Percentiles rank a stretch among this genome's conserved stretches.
Conservation (phyloP, 2,888 invertebrate genomes). For the Itoplectis maculator region DNA sequence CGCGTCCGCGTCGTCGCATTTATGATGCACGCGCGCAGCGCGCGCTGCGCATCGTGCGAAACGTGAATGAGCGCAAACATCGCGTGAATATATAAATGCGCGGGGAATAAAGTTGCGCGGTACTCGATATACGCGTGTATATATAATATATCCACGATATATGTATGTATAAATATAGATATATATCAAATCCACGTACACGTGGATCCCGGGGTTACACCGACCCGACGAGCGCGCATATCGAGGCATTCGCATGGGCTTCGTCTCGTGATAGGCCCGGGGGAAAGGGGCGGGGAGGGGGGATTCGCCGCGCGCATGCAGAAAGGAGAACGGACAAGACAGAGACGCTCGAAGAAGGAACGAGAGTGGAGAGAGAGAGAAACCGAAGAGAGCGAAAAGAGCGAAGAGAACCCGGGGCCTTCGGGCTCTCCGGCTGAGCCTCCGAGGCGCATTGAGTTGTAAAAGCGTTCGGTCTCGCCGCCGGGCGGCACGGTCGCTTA, state of each 20-base stretch:
- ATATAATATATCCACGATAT: too few species aligned
- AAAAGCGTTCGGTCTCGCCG: slow-evolving; percentile 84
- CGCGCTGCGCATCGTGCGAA: slow-evolving; percentile 70
- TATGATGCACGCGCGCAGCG: too few species aligned
- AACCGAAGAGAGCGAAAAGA: slow-evolving; percentile 62
- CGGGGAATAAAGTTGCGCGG: slow-evolving; percentile 75
- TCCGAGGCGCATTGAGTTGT: slow-evolving; percentile 84
- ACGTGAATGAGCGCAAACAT: slow-evolving; percentile 76
- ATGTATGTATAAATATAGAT: too few species aligned
- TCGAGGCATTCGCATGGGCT: too few species aligned
- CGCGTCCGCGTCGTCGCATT: too few species aligned
- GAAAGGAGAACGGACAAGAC: slow-evolving; percentile 64
- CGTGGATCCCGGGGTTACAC: too few species aligned
- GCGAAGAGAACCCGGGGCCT: slow-evolving; percentile 68
- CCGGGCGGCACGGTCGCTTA: slow-evolving; percentile 83
- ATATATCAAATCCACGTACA: slow-evolving; percentile 61
- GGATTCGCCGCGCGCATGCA: slow-evolving; percentile 60
- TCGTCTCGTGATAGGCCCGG: too few species aligned
- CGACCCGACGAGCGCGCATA: too few species aligned
- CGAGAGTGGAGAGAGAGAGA: slow-evolving; percentile 50
- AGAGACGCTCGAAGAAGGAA: slow-evolving; percentile 52
- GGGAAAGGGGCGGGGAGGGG: too few species aligned
- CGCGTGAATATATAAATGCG: slow-evolving; percentile 78
- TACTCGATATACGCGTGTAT: slow-evolving; percentile 63
- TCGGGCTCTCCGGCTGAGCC: slow-evolving; percentile 67